Evolutionary conservation across 2,888 invertebrate species (phyloP).

Genomic region (Glyphotaelius pellucidus): DNA sequence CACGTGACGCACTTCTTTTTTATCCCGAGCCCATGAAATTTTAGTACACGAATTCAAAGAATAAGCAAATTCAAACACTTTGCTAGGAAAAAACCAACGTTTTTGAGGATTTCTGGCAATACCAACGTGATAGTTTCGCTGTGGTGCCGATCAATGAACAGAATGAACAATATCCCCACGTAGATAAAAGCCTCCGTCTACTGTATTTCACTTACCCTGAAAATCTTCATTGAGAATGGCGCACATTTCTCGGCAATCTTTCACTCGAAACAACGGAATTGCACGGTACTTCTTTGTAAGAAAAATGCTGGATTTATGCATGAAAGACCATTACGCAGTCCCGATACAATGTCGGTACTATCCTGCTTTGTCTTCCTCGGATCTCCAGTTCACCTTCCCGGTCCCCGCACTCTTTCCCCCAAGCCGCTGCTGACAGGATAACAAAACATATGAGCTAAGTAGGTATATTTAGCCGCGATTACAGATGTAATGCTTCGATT

Average conservation of each 20-base stretch:
- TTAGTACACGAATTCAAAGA: not conserved
- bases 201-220: conserved; percentile 30
- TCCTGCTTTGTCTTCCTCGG: conserved; percentile 3
- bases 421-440: conserved; percentile 23
- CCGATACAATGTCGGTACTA: not conserved
- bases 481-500: conserved; percentile 24
- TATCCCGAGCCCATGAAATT: not conserved
- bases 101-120: not conserved
- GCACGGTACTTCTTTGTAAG: not conserved
- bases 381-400: not conserved
- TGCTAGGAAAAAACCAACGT: not conserved
- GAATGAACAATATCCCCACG: not conserved
- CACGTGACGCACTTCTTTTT: not conserved
- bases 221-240: conserved; percentile 20
- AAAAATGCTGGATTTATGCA: conserved; percentile 26
- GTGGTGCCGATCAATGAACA: not conserved
- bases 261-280: conserved; percentile 25
- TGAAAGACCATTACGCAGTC: conserved; percentile 40
- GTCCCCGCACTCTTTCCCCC: not conserved
- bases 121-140: not conserved
- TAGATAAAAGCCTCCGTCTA: not conserved
- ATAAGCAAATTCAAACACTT: not conserved
- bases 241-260: conserved; percentile 36
- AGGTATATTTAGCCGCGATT: conserved; percentile 38
- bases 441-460: not conserved